A percentile compares a stretch with the other conserved stretches of the same genome.
These are phyloP conservation scores for Fulmarus glacialis DNA, from an alignment of 2,113 vertebrate genomes.

Conservation along the genomic window DNA sequence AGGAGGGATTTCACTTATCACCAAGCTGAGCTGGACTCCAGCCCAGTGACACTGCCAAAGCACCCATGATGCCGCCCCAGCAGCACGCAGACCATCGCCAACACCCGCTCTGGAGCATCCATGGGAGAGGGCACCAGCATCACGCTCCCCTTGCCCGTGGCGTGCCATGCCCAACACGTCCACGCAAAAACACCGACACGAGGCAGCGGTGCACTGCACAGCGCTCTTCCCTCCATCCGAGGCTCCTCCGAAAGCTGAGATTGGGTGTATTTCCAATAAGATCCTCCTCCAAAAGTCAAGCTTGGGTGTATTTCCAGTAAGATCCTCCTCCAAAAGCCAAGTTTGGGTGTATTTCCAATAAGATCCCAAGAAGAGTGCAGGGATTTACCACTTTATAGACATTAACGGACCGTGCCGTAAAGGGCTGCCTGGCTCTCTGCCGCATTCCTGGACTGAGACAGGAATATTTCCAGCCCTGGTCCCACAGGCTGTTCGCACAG, in stretches of 20 bases:
- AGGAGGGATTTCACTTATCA: background rate
- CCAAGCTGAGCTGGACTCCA: background rate
- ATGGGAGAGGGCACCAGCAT: background rate
- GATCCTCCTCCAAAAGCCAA: background rate
- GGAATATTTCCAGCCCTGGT: background rate
- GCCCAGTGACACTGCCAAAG: fast-evolving
- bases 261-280: background rate
- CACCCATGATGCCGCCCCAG: fast-evolving
- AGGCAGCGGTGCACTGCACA: background rate
- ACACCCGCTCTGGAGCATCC: background rate
- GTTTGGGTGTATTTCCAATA: background rate
- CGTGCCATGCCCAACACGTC: fast-evolving
- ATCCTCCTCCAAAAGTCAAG: background rate
- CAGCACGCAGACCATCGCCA: fast-evolving
- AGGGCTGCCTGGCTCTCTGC: background rate
- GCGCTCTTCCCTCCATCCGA: background rate
- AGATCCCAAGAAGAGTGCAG: background rate
- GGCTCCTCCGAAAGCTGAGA: background rate
- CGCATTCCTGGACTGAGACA: background rate
- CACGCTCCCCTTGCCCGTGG: fast-evolving
- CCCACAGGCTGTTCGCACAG: background rate
- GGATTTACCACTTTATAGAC: background rate
- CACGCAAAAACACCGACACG: fast-evolving
- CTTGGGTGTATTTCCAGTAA: background rate
- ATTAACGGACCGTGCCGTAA: fast-evolving